These are phyloP conservation scores for Myathropa florea DNA, from an alignment of 2,888 invertebrate genomes.

Conservation along the genomic window DNA sequence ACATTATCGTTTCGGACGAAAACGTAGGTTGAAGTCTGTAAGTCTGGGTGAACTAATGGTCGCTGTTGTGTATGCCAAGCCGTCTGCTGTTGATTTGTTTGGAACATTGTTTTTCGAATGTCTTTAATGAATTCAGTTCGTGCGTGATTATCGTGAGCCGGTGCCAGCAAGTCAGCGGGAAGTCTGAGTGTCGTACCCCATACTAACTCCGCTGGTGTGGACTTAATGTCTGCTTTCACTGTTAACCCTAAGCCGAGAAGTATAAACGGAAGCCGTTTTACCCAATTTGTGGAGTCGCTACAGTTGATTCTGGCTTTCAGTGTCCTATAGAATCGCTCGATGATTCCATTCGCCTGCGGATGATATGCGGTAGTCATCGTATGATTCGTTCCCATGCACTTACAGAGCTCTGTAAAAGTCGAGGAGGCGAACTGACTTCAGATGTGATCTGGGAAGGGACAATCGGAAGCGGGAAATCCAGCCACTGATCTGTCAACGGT, in stretches of 20 bases:
- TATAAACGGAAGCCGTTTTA: not conserved
- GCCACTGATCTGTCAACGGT: not conserved
- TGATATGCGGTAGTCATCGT: slow-evolving; percentile 5
- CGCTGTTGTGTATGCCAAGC: not conserved
- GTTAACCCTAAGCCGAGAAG: slow-evolving; percentile 19
- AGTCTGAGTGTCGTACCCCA: not conserved
- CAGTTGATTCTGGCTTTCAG: slow-evolving; percentile 12
- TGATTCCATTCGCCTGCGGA: not conserved
- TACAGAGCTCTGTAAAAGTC: not conserved
- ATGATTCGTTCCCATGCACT: slow-evolving; percentile 10
- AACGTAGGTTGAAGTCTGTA: not conserved
- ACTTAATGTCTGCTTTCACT: not conserved
- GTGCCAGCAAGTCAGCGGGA: not conserved
- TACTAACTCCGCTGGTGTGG: not conserved
- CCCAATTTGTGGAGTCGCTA: not conserved
- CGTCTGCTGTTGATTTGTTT: not conserved
- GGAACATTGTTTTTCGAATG: not conserved
- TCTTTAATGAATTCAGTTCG: not conserved
- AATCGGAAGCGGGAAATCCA: not conserved
- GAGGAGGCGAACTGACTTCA: slow-evolving; percentile 3
- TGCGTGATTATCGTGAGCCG: no score
- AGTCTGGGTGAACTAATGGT: not conserved
- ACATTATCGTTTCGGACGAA: slow-evolving; percentile 4
- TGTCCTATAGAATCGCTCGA: slow-evolving; percentile 12
- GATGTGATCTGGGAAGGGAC: slow-evolving; percentile 1